Evolutionary conservation across 2,888 invertebrate species (phyloP).

Genomic region (Leucophenga montana): DNA sequence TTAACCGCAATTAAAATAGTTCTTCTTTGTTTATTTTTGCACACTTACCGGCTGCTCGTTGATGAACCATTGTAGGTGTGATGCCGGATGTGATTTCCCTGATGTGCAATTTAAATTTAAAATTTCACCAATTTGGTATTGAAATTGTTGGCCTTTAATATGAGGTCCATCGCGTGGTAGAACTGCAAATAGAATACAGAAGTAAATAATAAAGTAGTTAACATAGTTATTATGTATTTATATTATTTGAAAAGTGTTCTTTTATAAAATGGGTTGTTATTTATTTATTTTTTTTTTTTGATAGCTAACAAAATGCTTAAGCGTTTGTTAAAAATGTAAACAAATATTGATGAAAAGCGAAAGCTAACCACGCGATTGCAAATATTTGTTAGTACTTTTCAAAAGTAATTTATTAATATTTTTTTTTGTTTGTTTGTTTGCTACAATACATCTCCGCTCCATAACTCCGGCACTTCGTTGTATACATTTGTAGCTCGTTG

Average conservation of each 20-base stretch:
- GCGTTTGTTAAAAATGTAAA: neutral
- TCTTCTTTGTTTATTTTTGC: slow-evolving; percentile 11
- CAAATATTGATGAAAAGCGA: neutral
- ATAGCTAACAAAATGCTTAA: neutral
- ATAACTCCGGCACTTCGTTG: neutral
- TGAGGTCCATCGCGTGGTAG: slow-evolving; percentile 83
- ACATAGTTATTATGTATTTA: neutral
- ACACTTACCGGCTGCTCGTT: slow-evolving; percentile 82
- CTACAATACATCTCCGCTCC: no score
- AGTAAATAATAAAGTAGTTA: neutral
- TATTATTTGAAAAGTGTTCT: neutral
- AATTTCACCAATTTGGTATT: slow-evolving; percentile 83
- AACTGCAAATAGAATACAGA: slow-evolving; percentile 72
- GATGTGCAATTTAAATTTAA: slow-evolving; percentile 85
- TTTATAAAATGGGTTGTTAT: no score
- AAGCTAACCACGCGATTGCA: neutral
- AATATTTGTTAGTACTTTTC: slow-evolving; percentile 31
- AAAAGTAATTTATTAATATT: slow-evolving; percentile 42
- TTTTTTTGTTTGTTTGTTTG: slow-evolving; percentile 26
- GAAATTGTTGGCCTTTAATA: slow-evolving; percentile 82
- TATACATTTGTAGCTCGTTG: neutral
- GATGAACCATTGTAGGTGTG: slow-evolving; percentile 84
- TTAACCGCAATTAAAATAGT: neutral
- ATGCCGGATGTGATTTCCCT: slow-evolving; percentile 83
- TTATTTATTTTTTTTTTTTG: neutral